Evolutionary conservation across 2,113 vertebrate genomes (phyloP).

Genomic region (Lophochroa leadbeateri): DNA sequence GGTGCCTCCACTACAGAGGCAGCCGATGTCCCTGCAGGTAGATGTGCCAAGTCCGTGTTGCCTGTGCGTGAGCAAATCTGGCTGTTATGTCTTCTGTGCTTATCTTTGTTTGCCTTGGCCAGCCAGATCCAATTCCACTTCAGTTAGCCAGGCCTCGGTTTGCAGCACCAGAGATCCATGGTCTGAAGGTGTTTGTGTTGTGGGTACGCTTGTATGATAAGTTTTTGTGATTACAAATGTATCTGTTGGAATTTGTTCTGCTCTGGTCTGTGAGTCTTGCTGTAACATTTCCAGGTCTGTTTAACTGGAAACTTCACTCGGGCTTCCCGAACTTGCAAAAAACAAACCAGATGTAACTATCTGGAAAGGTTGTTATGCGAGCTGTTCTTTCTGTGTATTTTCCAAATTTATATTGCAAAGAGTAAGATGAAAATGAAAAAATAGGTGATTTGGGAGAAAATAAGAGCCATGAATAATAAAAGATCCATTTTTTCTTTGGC

Average conservation of each 20-base stretch:
- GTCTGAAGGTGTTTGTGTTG: not conserved
- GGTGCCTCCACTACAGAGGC: not conserved
- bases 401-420: not conserved
- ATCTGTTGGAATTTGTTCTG: not conserved
- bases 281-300: not conserved
- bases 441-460: not conserved
- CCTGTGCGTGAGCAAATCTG: rapidly evolving
- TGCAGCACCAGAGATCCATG: not conserved
- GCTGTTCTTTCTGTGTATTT: not conserved
- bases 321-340: not conserved
- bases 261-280: not conserved
- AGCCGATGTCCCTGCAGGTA: not conserved
- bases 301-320: not conserved
- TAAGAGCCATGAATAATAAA: not conserved
- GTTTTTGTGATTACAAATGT: not conserved
- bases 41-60: rapidly evolving
- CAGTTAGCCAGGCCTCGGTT: not conserved
- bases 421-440: not conserved
- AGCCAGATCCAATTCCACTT: rapidly evolving
- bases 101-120: not conserved
- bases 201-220: not conserved
- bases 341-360: not conserved
- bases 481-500: not conserved
- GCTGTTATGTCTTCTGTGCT: not conserved
- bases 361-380: not conserved